Percentiles rank a stretch among this genome's conserved stretches.
phyloP scores from a whole-genome alignment of 2,888 invertebrate genomes.

The Hemaris fuciformis region DNA sequence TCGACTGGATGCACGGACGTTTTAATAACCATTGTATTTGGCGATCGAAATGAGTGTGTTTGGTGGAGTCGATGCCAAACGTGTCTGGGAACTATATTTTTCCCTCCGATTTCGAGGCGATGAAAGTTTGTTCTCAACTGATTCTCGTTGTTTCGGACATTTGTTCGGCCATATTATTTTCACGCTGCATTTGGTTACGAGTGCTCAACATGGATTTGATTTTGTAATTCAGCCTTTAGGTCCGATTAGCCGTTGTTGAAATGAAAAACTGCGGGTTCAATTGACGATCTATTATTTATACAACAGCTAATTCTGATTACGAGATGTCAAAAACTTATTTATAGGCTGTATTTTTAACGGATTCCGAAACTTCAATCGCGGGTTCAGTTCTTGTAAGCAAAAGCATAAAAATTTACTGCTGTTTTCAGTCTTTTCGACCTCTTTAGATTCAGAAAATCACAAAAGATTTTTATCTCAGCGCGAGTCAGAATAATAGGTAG shows the following conservation, averaged over 20 bases:
- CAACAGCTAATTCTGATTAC: too few relatives aligned
- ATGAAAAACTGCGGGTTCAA: too few relatives aligned
- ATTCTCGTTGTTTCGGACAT: conserved; percentile 1
- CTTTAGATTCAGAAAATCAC: too few relatives aligned
- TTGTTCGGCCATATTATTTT: background rate
- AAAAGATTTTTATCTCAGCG: too few relatives aligned
- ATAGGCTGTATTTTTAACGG: too few relatives aligned
- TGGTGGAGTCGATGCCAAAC: conserved; percentile 33
- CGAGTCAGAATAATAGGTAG: too few relatives aligned
- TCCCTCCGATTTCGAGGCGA: conserved; percentile 6
- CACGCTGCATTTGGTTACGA: background rate
- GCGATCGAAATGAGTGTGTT: conserved; percentile 79
- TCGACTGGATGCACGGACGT: conserved; percentile 58
- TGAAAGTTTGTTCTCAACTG: conserved; percentile 6
- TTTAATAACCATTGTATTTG: conserved; percentile 82
- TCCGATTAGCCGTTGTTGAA: background rate
- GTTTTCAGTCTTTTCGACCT: too few relatives aligned
- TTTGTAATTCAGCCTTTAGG: background rate
- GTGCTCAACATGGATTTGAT: background rate
- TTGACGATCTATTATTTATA: too few relatives aligned
- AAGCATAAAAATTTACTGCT: too few relatives aligned
- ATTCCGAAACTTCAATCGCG: too few relatives aligned
- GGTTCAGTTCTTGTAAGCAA: too few relatives aligned
- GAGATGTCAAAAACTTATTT: too few relatives aligned
- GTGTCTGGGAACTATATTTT: conserved; percentile 49